Evolutionary conservation across 2,797 vertebrate genomes (phyloP).

Genomic region (Alfaro cultratus): DNA sequence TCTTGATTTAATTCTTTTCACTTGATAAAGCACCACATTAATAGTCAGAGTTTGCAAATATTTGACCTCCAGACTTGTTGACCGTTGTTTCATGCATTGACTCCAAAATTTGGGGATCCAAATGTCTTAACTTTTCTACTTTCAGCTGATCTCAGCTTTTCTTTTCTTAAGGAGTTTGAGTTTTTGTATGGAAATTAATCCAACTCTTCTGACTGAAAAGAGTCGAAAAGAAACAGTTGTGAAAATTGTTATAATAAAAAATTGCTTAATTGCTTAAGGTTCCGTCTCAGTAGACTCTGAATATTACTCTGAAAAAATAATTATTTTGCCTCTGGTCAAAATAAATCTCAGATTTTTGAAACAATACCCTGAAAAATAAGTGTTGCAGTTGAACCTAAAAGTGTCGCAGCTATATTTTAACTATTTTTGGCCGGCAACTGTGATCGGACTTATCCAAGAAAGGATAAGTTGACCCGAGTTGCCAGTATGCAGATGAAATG

Average conservation of each 20-base stretch:
- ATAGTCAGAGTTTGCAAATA: not conserved
- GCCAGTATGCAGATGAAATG: slow-evolving; percentile 27
- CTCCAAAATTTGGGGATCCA: not conserved
- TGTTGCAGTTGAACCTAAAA: not conserved
- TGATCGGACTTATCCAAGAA: not conserved
- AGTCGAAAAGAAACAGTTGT: not conserved
- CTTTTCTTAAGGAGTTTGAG: not conserved
- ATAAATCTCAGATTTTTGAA: not conserved
- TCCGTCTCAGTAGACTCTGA: not conserved
- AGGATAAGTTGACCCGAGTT: not conserved
- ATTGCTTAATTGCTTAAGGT: too few species aligned
- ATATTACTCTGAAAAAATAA: not conserved
- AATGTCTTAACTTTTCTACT: not conserved
- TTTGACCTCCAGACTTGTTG: not conserved
- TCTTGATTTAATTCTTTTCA: not conserved
- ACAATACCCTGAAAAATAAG: not conserved
- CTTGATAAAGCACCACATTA: not conserved
- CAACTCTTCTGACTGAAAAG: not conserved
- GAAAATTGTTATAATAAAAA: not conserved
- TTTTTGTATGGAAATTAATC: not conserved
- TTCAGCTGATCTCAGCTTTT: not conserved
- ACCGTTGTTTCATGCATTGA: not conserved
- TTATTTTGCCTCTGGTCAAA: not conserved
- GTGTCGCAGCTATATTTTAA: not conserved
- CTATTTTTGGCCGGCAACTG: not conserved